Base-by-base conservation (phyloP, 2,797 vertebrate genomes). In the Chromis chromis region DNA sequence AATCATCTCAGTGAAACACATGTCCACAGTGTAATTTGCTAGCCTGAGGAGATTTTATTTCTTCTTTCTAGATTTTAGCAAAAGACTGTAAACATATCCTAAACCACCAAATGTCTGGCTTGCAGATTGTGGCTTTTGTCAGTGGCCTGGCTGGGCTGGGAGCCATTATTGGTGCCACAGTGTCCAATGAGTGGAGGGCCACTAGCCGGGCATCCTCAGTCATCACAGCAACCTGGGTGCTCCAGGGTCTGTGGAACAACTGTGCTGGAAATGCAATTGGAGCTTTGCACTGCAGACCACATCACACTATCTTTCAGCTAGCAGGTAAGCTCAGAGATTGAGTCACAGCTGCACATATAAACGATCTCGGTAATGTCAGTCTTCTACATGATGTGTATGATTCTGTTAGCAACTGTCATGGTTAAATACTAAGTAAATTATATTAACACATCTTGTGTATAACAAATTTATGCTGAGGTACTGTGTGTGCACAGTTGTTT, bases 181-280 rank as follows among this genome's bases (percentile, higher is more conserved):
- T 94, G 0, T 98, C 96, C 40, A 97, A 97, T 40, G 97, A 98
- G 81, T 99, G 97, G 97, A 96, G 94, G 85, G 95, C 95, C 55
- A 99, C 96, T 21, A 98, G 96, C 72, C 89, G 95, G 70, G 97
- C 96, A 6, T 96, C 96, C 0, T 98, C 97, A 0, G 96, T 98
- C 82, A 98, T 99, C 87, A 98, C 97, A 0, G 96, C 96, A 6
- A 99, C 96, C 12, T 98, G 97, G 97, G 94, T 98, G 56, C 96
- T 96, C 73, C 97, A 98, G 90, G 97, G 97, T 46, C 93, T 98
- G 62, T 98, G 97, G 97, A 96, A 96, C 94, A 97, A 96, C 90
- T 98, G 97, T 70, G 97, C 96, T 4, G 97, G 97, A 22, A 99
- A 97, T 0, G 96, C 97, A 0, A 87, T 97, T 66, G 97, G 97